Base-by-base conservation (phyloP, 2,113 vertebrate genomes). In the Planiliza haematocheilus region DNA sequence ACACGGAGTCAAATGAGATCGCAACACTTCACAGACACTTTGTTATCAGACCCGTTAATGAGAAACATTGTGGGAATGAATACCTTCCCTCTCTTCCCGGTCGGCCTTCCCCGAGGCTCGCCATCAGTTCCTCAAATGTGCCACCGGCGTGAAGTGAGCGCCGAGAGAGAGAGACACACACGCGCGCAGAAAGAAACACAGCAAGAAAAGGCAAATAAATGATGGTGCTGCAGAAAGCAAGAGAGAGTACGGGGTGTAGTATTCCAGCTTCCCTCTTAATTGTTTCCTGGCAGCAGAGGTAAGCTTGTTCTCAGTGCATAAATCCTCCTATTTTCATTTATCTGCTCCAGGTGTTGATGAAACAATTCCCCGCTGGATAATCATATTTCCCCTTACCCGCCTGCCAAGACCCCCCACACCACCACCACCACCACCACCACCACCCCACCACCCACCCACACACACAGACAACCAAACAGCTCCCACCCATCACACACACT, bases 291-390 rank as follows among this genome's bases (percentile, higher is more conserved):
- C 90, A 87, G 74, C 72, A 77, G 83, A 72, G 62, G 67, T 70
- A 88, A 83, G 83, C 84, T 85, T 78, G 76, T 81, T 86, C 86
- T 86, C 82, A 63, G 70, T 57, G 81, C 88, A 91, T 89, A 90
- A 93, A 92, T 91, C 89, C 86, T 86, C 68, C 85, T 89, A 80
- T 91, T 91, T 92, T 89, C 89, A 90, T 85, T 86, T 83, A 88
- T 83, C 81, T 83, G 86, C 86, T 93, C 80, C 91, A 92, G 91
- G 92, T 93, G 91, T 89, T 90, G 90, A 92, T 92, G 88, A 93
- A 91, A 91, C 86, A 87, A 91, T 90, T 87, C 88, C 86, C 79
- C 81, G 74, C 83, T 84, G 88, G 84, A 91, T 91, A 90, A 91
- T 90, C 86, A 91, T 91, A 88, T 91, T 93, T 91, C 90, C 87